Base-by-base conservation (phyloP, 2,113 vertebrate species). In the Athene cunicularia region DNA sequence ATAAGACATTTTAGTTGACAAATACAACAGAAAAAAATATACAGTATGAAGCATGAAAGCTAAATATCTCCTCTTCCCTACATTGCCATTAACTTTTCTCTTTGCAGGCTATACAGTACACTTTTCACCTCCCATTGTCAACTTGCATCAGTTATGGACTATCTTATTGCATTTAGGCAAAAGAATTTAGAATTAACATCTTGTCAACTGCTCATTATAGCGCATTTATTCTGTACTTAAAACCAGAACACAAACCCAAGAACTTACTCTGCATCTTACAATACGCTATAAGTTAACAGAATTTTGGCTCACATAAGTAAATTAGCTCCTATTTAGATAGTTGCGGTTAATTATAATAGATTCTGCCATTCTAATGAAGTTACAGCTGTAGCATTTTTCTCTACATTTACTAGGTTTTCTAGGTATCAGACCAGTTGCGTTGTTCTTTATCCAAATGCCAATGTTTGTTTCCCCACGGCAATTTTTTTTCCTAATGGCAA, bases 351-450 rank as follows among this genome's bases (percentile, higher is more conserved):
- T 96, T 98, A 98, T 95, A 99, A 99, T 99, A 99, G 99, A 99
- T 99, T 99, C 99, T 99, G 99, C 99, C 99, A 99, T 99, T 99
- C 99, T 98, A 98, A 96, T 94, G 97, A 95, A 97, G 98, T 98
- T 97, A 98, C 94, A 85, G 96, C 96, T 92, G 95, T 83, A 97
- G 92, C 80, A 93, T 96, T 97, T 92, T 93, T 93, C 95, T 96
- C 95, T 96, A 91, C 50, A 84, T 96, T 95, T 92, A 85, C 94
- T 97, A 95, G 77, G 95, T 96, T 96, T 80, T 97, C 95, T 97
- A 95, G 95, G 96, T 93, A 97, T 89, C 94, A 91, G 75, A 86
- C 50, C 87, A 96, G 86, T 95, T 97, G 86, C 17, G 45, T 80
- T 95, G 80, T 85, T 97, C 95, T 97, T 92, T 95, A 98, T 90